Evolutionary conservation across 2,797 vertebrate genomes (phyloP).

Genomic region (Gephyroberyx darwinii): DNA sequence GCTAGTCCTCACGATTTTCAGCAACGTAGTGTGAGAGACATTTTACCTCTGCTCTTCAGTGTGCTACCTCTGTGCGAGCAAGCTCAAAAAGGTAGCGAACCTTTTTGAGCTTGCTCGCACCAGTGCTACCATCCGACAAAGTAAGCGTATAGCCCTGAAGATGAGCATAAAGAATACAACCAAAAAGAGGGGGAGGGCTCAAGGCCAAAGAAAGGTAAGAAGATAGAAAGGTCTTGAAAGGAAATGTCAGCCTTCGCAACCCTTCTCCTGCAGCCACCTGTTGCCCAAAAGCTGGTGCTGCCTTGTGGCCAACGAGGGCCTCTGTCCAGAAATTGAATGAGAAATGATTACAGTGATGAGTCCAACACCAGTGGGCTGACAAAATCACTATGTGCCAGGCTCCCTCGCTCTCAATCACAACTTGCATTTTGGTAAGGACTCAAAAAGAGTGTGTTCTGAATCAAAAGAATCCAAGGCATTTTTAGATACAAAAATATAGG

Average conservation of each 20-base stretch:
- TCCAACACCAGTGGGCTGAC: conserved; percentile 51
- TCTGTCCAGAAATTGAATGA: conserved; percentile 72
- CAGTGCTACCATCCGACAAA: too few relatives aligned
- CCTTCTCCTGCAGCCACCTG: conserved; percentile 46
- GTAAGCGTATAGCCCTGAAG: not conserved
- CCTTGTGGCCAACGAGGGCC: conserved; percentile 54
- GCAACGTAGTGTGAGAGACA: too few relatives aligned
- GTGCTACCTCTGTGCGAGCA: too few relatives aligned
- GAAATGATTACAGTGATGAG: conserved; percentile 74
- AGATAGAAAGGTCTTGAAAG: conserved; percentile 8
- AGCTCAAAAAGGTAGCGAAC: too few relatives aligned
- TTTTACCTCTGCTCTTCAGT: too few relatives aligned
- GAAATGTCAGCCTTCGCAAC: conserved; percentile 47
- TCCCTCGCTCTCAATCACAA: conserved; percentile 65
- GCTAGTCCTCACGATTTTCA: too few relatives aligned
- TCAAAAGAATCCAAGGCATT: conserved; percentile 61
- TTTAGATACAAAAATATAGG: conserved; percentile 30
- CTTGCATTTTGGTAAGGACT: conserved; percentile 59
- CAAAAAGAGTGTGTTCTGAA: conserved; percentile 58
- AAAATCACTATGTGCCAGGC: conserved; percentile 62
- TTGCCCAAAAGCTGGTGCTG: conserved; percentile 46
- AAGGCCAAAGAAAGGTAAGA: not conserved
- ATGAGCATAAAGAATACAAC: conserved; percentile 18
- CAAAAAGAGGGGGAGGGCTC: not conserved
- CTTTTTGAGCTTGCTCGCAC: too few relatives aligned